phyloP scores from a whole-genome alignment of 2,113 vertebrate species.

The Saccopteryx leptura region DNA sequence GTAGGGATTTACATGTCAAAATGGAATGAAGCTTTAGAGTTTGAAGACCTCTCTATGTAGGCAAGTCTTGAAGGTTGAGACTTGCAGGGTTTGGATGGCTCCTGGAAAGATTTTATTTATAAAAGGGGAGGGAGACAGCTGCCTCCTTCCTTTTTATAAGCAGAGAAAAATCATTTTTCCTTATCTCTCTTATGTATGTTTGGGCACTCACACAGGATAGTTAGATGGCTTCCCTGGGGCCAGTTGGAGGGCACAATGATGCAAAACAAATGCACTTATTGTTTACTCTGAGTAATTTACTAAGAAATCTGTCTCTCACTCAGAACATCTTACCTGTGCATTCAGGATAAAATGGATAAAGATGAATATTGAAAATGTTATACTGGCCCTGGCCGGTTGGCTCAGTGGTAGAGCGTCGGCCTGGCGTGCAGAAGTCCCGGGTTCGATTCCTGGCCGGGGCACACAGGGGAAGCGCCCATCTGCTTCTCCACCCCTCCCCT shows the following conservation, averaged over 20 bases:
- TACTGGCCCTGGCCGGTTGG: too few species aligned
- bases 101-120: conserved; percentile 17
- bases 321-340: not conserved
- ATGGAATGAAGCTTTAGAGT: not conserved
- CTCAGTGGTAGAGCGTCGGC: too few species aligned
- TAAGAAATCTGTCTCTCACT: not conserved
- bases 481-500: too few species aligned
- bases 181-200: not conserved
- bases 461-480: too few species aligned
- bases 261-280: not conserved
- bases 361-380: not conserved
- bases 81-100: not conserved
- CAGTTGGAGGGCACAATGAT: not conserved
- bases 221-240: not conserved
- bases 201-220: not conserved
- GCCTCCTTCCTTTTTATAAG: not conserved
- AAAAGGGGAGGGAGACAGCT: not conserved
- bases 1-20: not conserved
- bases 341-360: not conserved
- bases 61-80: not conserved
- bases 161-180: not conserved
- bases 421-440: too few species aligned
- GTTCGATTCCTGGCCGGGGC: too few species aligned
- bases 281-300: not conserved
- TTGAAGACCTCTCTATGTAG: not conserved